Percentiles rank a stretch among this genome's conserved stretches.
Evolutionary conservation across 2,888 invertebrate genomes (phyloP).

Genomic region (Brachypterus glaber): DNA sequence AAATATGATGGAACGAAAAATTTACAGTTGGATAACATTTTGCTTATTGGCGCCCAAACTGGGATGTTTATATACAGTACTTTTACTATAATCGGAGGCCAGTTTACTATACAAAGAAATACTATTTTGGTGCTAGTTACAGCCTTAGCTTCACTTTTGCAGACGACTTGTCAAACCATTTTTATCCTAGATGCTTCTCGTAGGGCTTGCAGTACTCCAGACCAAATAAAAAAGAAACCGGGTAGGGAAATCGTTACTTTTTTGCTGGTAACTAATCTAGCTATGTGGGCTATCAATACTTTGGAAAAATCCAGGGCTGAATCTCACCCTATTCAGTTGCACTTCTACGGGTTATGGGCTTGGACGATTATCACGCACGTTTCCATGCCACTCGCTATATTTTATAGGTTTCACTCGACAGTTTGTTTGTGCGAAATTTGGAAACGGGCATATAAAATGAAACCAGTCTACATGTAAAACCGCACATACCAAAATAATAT

Average conservation of each 20-base stretch:
- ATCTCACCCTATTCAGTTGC: conserved; percentile 69
- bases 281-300: conserved; percentile 80
- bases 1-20: conserved; percentile 50
- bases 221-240: conserved; percentile 65
- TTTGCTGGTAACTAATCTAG: conserved; percentile 67
- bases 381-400: conserved; percentile 80
- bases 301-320: conserved; percentile 75
- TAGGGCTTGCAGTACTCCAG: conserved; percentile 61
- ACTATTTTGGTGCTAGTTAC: conserved; percentile 51
- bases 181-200: conserved; percentile 69
- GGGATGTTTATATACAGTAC: conserved; percentile 83
- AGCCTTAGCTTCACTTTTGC: conserved; percentile 63
- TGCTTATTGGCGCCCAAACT: conserved; percentile 77
- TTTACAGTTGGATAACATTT: conserved; percentile 58
- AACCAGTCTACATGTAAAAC: conserved; percentile 37
- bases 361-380: conserved; percentile 88
- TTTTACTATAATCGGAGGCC: conserved; percentile 76
- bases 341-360: conserved; percentile 79
- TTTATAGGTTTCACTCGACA: conserved; percentile 84
- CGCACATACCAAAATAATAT: no score
- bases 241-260: conserved; percentile 81
- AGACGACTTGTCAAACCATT: conserved; percentile 71
- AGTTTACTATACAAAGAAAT: conserved; percentile 46
- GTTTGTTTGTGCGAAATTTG: conserved; percentile 89
- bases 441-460: conserved; percentile 80